Evolutionary conservation across 2,113 vertebrate species (phyloP), one percentile per base, ranked within the genome.

Genomic region (Perca flavescens): DNA sequence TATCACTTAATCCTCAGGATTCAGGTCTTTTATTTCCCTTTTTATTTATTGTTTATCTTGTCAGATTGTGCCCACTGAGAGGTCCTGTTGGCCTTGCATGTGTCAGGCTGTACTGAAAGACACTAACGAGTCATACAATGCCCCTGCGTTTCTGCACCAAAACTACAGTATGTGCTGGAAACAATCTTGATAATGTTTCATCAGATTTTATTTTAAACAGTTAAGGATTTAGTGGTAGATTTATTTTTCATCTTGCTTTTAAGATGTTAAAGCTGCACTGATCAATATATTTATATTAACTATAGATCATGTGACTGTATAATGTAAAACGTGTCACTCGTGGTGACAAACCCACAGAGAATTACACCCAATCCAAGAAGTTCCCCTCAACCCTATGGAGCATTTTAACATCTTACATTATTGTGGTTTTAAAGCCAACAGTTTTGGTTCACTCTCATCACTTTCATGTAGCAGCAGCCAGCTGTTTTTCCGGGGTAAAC

Each of bases 101-200:
- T 77, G 61, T 77, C 61, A 73, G 22, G 12, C 54, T 79, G 82
- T 65, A 43, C 69, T 60, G 40, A 81, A 57, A 76, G 40, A 52
- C 70, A 78, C 22, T 54, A 53, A 86, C 46, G 65, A 79, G 31
- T 69, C 21, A 74, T 62, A 77, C 63, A 52, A 14, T 75, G 79
- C 67, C 21, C 47, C 53, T 73, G 60, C 74, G 58, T 70, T 69
- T 75, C 70, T 80, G 63, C 69, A 70, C 46, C 36, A 54, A 71
- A 65, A 77, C 7, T 53, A 36, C 28, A 28, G 36, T 36, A 36
- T 36, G 12, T 66, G 16, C 28, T 31, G 31, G 31, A 31, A 31
- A 31, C 31, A 31, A 31, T 57, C 28, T 28, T 28, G 28, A 28
- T 28, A 28, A 28, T 28, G 28, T 28, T 66, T 66, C 15, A 43